Evolutionary conservation across 2,888 invertebrate genomes (phyloP).

Genomic region (Muschampia plurimacula): DNA sequence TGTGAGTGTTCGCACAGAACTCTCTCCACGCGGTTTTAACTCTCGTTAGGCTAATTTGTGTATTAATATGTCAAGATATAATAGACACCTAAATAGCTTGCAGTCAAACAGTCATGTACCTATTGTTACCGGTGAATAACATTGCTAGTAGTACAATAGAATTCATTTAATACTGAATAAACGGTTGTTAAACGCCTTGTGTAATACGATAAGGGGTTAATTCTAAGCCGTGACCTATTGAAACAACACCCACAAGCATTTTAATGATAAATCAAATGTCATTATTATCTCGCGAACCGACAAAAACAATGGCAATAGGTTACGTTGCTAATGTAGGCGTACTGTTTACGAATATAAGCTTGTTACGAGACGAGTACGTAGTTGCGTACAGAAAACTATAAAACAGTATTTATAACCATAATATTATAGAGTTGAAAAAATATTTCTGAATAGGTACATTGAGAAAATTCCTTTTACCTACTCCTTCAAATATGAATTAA

Average conservation of each 20-base stretch:
- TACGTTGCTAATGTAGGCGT: slow-evolving; percentile 23
- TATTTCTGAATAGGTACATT: not conserved
- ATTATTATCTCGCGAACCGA: slow-evolving; percentile 36
- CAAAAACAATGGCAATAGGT: slow-evolving; percentile 32
- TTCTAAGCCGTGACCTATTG: slow-evolving; percentile 36
- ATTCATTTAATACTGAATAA: slow-evolving; percentile 20
- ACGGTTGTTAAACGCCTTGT: slow-evolving; percentile 29
- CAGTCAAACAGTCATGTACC: not conserved
- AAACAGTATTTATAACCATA: not conserved
- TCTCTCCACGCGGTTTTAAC: no score
- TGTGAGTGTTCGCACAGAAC: no score
- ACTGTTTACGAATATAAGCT: not conserved
- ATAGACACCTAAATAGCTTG: not conserved
- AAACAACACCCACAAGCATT: slow-evolving; percentile 32
- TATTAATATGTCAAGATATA: not conserved
- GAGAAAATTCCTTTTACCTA: no score
- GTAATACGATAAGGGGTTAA: slow-evolving; percentile 34
- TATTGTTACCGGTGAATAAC: slow-evolving; percentile 16
- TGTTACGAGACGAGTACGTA: not conserved
- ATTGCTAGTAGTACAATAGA: slow-evolving; percentile 18
- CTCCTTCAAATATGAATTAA: no score
- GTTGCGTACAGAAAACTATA: slow-evolving; percentile 4
- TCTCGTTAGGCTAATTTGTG: not conserved
- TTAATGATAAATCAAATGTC: slow-evolving; percentile 36
- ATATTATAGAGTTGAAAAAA: no score